These are phyloP conservation scores for Meteorus colon DNA, from an alignment of 2,888 invertebrate genomes.

Conservation along the genomic window DNA sequence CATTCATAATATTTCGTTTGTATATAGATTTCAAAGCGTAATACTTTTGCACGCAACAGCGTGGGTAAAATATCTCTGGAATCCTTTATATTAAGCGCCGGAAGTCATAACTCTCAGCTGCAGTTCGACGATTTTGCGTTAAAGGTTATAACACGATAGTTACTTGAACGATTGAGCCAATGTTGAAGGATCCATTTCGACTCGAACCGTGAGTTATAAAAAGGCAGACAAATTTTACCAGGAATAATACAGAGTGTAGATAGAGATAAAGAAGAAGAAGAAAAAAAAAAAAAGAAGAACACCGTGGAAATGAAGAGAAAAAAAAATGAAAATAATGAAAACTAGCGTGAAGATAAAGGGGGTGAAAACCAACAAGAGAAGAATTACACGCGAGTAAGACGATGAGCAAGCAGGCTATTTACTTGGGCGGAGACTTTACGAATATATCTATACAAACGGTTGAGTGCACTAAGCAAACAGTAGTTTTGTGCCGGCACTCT, in stretches of 20 bases:
- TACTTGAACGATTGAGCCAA: constrained; percentile 10
- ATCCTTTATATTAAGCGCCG: constrained; percentile 36
- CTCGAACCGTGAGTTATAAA: background rate
- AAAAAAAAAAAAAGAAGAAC: background rate
- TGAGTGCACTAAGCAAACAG: constrained; percentile 68
- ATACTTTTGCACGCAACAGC: constrained; percentile 11
- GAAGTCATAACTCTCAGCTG: constrained; percentile 42
- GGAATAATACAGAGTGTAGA: background rate
- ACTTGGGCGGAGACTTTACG: constrained; percentile 61
- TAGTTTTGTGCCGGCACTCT: constrained; percentile 59
- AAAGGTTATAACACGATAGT: constrained; percentile 24
- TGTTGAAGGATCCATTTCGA: background rate
- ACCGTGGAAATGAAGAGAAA: background rate
- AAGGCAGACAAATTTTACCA: background rate
- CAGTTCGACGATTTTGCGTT: constrained; percentile 36
- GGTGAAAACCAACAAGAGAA: constrained; percentile 45
- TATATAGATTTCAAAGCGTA: background rate
- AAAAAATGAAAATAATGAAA: constrained; percentile 24
- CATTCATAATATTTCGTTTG: background rate
- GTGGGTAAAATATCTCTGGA: constrained; percentile 43
- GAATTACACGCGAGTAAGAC: constrained; percentile 19
- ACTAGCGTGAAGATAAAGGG: constrained; percentile 40
- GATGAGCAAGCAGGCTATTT: constrained; percentile 56
- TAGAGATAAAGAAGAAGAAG: background rate
- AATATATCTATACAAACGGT: constrained; percentile 53